Percentiles rank a stretch among this genome's conserved stretches.
Evolutionary conservation across 2,888 invertebrate genomes (phyloP).

Genomic region (Laspeyria flexula): DNA sequence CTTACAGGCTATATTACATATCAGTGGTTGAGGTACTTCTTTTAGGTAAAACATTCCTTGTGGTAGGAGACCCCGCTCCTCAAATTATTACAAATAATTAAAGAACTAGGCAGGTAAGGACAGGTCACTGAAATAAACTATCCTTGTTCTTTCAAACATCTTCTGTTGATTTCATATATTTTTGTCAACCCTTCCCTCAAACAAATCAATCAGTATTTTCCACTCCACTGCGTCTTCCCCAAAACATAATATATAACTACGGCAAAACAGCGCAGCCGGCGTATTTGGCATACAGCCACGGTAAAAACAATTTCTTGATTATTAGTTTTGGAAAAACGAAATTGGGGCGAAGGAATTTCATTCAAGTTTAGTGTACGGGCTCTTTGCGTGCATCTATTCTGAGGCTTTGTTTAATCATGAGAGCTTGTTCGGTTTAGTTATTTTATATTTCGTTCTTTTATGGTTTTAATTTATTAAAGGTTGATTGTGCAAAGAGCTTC

Average conservation of each 20-base stretch:
- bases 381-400: not conserved
- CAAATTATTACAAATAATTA: no score
- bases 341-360: conserved; percentile 3
- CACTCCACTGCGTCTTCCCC: not conserved
- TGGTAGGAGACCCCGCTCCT: no score
- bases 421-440: not conserved
- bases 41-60: no score
- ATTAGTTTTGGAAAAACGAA: conserved; percentile 11
- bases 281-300: conserved; percentile 23
- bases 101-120: no score
- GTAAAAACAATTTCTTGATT: conserved; percentile 28
- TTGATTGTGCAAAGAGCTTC: not conserved
- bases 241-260: not conserved
- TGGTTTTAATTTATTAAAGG: not conserved
- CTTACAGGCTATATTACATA: no score
- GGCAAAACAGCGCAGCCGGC: conserved; percentile 2
- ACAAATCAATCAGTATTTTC: not conserved
- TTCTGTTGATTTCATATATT: no score
- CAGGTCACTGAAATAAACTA: no score
- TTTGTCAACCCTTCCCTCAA: no score
- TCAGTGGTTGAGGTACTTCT: no score
- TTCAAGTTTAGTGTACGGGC: not conserved
- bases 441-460: not conserved
- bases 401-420: not conserved
- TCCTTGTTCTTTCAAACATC: no score